phyloP scores from a whole-genome alignment of 2,113 vertebrate species.

The Psittacula cyanocephala region DNA sequence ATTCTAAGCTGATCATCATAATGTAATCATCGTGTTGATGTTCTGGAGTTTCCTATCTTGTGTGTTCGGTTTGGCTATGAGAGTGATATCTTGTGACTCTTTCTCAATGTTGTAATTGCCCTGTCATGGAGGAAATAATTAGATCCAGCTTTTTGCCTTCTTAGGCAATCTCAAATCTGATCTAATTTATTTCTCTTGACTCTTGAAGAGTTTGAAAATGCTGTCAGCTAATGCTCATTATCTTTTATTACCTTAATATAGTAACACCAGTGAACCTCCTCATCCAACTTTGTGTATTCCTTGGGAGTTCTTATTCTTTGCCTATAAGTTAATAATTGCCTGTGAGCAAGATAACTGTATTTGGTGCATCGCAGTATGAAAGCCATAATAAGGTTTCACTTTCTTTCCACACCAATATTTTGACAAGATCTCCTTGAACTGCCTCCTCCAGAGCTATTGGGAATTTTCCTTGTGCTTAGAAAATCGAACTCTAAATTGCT shows the following conservation, averaged over 20 bases:
- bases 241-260: constrained; percentile 19
- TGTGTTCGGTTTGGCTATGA: not conserved
- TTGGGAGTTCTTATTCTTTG: not conserved
- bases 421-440: constrained; percentile 12
- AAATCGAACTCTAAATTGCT: not conserved
- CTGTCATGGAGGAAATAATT: not conserved
- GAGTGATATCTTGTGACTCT: not conserved
- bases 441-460: not conserved
- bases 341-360: not conserved
- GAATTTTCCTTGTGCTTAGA: not conserved
- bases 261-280: constrained; percentile 1
- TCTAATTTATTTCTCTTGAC: constrained; percentile 15
- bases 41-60: not conserved
- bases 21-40: not conserved
- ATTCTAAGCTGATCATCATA: not conserved
- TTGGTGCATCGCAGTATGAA: not conserved
- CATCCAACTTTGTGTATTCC: not conserved
- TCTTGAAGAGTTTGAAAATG: constrained; percentile 14
- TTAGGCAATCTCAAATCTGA: not conserved
- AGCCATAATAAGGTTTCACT: constrained; percentile 9
- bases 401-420: not conserved
- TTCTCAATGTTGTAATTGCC: not conserved
- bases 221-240: constrained; percentile 21
- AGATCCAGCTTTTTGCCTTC: constrained; percentile 13
- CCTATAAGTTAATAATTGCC: not conserved